phyloP scores from a whole-genome alignment of 2,113 vertebrate genomes.

The Saimiri boliviensis region DNA sequence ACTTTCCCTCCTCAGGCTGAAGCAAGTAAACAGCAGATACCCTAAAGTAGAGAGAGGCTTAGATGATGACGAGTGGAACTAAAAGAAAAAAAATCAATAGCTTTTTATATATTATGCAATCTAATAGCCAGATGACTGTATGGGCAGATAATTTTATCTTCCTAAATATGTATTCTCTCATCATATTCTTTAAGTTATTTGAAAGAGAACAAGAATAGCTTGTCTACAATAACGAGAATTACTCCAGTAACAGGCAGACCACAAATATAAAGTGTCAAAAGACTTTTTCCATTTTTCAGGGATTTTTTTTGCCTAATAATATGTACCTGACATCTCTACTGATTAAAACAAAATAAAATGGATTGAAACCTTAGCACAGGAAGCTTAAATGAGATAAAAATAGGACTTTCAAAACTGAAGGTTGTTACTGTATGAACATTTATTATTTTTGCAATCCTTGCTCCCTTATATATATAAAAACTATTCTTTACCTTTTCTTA shows the following conservation, averaged over 20 bases:
- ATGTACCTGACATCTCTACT: background rate
- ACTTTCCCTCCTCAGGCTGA: slow-evolving; percentile 68
- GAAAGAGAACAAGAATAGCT: background rate
- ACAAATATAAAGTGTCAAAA: background rate
- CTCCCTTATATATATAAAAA: background rate
- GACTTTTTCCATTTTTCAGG: background rate
- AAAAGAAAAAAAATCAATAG: slow-evolving; percentile 43
- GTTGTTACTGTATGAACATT: background rate
- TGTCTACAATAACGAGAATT: background rate
- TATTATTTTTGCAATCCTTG: background rate
- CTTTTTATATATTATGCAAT: slow-evolving; percentile 53
- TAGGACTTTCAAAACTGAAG: background rate
- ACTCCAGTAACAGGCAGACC: background rate
- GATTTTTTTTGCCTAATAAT: background rate
- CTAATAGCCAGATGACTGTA: slow-evolving; percentile 44
- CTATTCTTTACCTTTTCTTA: background rate
- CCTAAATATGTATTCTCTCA: background rate
- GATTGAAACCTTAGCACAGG: background rate
- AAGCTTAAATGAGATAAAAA: background rate
- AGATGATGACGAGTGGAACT: slow-evolving; percentile 64
- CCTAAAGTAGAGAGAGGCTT: background rate
- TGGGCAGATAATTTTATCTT: slow-evolving; percentile 47
- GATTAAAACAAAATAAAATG: slow-evolving; percentile 7
- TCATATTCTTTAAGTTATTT: background rate
- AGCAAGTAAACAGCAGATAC: slow-evolving; percentile 61